A percentile compares a stretch with the other conserved stretches of the same genome.
phyloP scores from a whole-genome alignment of 1,140 invertebrate genomes.

The Drosophila kohkoa region DNA sequence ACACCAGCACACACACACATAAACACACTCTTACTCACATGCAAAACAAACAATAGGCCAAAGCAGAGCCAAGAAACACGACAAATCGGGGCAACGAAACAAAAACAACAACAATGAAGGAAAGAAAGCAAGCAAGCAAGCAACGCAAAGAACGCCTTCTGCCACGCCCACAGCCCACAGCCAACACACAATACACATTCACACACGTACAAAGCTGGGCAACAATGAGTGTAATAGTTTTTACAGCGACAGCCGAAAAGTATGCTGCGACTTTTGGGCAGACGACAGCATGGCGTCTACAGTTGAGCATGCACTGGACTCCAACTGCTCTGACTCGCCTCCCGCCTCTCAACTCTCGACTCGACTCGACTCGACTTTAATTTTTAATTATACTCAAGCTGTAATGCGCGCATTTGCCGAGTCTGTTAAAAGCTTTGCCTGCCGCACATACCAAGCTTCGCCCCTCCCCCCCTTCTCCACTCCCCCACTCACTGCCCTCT shows the following conservation, averaged over 20 bases:
- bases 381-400: slow-evolving; percentile 65
- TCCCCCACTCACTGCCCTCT: neutral
- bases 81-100: slow-evolving; percentile 39
- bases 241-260: slow-evolving; percentile 72
- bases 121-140: neutral
- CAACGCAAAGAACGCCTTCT: slow-evolving; percentile 5
- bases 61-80: slow-evolving; percentile 45
- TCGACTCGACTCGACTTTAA: slow-evolving; percentile 28
- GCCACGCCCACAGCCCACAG: neutral
- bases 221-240: slow-evolving; percentile 68
- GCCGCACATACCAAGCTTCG: neutral
- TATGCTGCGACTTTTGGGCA: slow-evolving; percentile 72
- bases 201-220: neutral
- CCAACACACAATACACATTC: slow-evolving; percentile 1
- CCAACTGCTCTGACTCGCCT: neutral
- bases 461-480: neutral
- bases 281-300: slow-evolving; percentile 71
- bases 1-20: slow-evolving; percentile 20
- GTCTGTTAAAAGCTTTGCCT: slow-evolving; percentile 68
- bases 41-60: slow-evolving; percentile 72
- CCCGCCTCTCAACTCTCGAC: neutral
- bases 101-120: slow-evolving; percentile 1
- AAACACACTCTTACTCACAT: slow-evolving; percentile 27
- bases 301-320: slow-evolving; percentile 55
- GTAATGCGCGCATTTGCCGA: slow-evolving; percentile 34